Base-by-base conservation (phyloP, 2,888 invertebrate species). In the Marasmarcha lunaedactyla region DNA sequence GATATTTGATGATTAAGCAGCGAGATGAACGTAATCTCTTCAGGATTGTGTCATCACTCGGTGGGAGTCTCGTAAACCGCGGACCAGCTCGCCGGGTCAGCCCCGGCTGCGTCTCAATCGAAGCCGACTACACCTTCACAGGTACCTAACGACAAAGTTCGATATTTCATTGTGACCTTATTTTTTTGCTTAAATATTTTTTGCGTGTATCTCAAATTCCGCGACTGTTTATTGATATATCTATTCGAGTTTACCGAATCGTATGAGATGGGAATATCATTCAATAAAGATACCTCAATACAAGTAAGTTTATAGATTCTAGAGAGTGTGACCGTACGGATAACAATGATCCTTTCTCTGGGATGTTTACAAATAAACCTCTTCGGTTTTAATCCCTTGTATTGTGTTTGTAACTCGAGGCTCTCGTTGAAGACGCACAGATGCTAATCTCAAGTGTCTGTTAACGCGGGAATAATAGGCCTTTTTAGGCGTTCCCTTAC, bases 371-470 rank as follows among this genome's bases (percentile, higher is more conserved):
- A 83, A 83, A 83, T 81, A 83, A 81, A 77, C 77, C 71, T 74
- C 77, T 72, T 63, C 68, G 66, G 58, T 58, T 63, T 62, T 83
- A 83, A 83, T 83, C 81, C 77, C 58, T 52, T 46, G 56, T 52
- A 71, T 81, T 81, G 78, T 81, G 63, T 64, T 67, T 62, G 73
- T 67, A 71, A 71, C 63, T 63, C 62, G 72, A 73, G 64, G 71
- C 72, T 68, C 69, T 54, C 60, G 59, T 59, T 61, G 70, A 69
- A 63, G 63, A 70, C 59, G 63, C 63, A 72, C 81, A 81, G 83
- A 83, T 83, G 81, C 78, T 81, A 81, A 83, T 83, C 83, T 83
- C 83, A 83, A 83, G 83, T 83, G 81, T 81, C 74, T 71, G 73
- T 78, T 79, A 78, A 77, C 79, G 69, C 68, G 65, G 54, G 61